A percentile compares a stretch with the other conserved stretches of the same genome.
Conservation (phyloP, 2,888 invertebrate genomes). For the Caenorhabditis sinica region DNA sequence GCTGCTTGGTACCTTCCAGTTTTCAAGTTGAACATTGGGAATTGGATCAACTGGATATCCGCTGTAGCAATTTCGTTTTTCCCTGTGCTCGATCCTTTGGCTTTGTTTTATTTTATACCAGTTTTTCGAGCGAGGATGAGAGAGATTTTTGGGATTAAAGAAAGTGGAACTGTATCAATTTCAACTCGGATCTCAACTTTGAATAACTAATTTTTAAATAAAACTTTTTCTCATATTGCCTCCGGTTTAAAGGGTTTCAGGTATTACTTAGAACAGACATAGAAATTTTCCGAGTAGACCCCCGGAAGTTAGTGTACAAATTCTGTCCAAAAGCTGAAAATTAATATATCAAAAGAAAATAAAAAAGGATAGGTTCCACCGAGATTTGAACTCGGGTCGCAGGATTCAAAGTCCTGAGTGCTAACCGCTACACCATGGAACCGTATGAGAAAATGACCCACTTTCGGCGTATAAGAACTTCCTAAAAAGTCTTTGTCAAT, state of each 20-base stretch:
- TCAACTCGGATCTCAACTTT: not conserved
- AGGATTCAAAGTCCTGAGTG: constrained; percentile 78
- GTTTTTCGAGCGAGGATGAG: not conserved
- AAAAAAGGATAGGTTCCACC: constrained; percentile 71
- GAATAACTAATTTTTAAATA: not conserved
- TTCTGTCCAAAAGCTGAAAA: too few relatives aligned
- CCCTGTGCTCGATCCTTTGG: constrained; percentile 16
- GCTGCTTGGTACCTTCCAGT: constrained; percentile 13
- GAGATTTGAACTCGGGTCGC: constrained; percentile 78
- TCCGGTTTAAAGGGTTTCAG: too few relatives aligned
- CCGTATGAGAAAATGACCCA: not conserved
- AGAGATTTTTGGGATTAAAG: not conserved
- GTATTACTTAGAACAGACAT: too few relatives aligned
- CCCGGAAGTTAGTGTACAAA: too few relatives aligned
- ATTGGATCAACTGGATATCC: constrained; percentile 10
- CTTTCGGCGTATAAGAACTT: not conserved
- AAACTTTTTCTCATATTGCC: too few relatives aligned
- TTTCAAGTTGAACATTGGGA: not conserved
- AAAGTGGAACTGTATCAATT: not conserved
- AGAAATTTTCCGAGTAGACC: too few relatives aligned
- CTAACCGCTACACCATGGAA: constrained; percentile 78
- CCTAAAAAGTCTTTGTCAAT: not conserved
- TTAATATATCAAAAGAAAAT: not conserved
- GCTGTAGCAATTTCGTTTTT: constrained; percentile 12
- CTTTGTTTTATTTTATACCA: constrained; percentile 7